phyloP scores from a whole-genome alignment of 2,113 vertebrate genomes.

The Perca flavescens region DNA sequence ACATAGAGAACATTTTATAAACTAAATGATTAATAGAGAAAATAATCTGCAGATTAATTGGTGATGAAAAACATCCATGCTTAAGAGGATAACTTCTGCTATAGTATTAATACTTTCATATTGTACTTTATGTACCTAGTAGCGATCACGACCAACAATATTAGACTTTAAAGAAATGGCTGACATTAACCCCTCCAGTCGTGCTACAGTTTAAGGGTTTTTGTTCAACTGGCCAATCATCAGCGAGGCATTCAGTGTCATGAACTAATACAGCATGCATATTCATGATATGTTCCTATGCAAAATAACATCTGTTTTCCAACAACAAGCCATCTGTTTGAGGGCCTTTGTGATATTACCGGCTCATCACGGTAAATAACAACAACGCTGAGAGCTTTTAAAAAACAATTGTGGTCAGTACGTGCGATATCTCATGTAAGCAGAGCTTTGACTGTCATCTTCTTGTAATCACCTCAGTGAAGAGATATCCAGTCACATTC shows the following conservation, averaged over 20 bases:
- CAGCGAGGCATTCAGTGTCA: slow-evolving; percentile 73
- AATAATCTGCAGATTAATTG: too few relatives aligned
- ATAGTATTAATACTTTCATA: too few relatives aligned
- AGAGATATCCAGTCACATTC: too few relatives aligned
- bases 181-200: background rate
- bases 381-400: slow-evolving; percentile 23
- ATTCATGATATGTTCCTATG: slow-evolving; percentile 82
- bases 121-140: too few relatives aligned
- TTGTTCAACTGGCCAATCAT: slow-evolving; percentile 25
- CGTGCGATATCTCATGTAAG: background rate
- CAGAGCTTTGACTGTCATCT: background rate
- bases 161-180: too few relatives aligned
- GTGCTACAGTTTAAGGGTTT: background rate
- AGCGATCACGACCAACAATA: too few relatives aligned
- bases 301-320: slow-evolving; percentile 86
- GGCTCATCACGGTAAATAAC: slow-evolving; percentile 54
- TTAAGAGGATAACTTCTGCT: too few relatives aligned
- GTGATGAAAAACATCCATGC: too few relatives aligned
- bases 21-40: too few relatives aligned
- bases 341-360: slow-evolving; percentile 68
- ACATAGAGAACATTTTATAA: too few relatives aligned
- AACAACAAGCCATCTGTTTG: slow-evolving; percentile 83
- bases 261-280: slow-evolving; percentile 81
- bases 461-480: background rate
- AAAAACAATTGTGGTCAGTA: slow-evolving; percentile 31